Evolutionary conservation across 2,797 vertebrate genomes (phyloP).

Genomic region (Crypturellus tataupa): DNA sequence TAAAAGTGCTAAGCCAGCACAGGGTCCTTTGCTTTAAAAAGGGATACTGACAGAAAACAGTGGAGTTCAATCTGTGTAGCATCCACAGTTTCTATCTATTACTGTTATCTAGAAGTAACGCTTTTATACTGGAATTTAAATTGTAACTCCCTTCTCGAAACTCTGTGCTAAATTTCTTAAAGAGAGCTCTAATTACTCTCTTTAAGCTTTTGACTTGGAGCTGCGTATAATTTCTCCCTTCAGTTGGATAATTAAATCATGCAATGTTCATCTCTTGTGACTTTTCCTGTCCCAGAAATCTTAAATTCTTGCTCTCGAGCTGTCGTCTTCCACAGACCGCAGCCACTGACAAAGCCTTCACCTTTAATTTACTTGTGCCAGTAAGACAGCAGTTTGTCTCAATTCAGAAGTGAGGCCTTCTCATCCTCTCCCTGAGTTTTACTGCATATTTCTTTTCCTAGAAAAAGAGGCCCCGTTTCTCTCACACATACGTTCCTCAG

Average conservation of each 20-base stretch:
- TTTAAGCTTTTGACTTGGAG: background rate
- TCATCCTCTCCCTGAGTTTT: conserved; percentile 17
- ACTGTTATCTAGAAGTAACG: background rate
- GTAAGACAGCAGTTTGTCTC: conserved; percentile 42
- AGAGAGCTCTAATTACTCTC: conserved; percentile 49
- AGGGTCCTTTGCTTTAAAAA: background rate
- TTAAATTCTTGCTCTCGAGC: conserved; percentile 40
- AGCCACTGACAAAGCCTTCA: conserved; percentile 59
- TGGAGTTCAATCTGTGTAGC: background rate
- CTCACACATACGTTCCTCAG: background rate
- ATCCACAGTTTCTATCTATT: background rate
- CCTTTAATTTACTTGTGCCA: conserved; percentile 2
- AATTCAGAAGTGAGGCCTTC: background rate
- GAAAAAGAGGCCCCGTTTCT: conserved; percentile 37
- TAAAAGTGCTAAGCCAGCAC: background rate
- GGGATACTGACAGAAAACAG: background rate
- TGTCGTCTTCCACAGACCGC: conserved; percentile 9
- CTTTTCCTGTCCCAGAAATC: conserved; percentile 33
- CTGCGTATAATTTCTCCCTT: conserved; percentile 35
- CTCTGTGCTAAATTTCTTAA: conserved; percentile 45
- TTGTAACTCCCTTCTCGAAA: conserved; percentile 27
- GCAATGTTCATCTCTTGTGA: conserved; percentile 6
- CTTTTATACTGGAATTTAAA: conserved; percentile 27
- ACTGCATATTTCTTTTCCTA: background rate
- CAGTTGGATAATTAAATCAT: conserved; percentile 55